Evolutionary conservation across 2,888 invertebrate species (phyloP).

Genomic region (Thera britannica): DNA sequence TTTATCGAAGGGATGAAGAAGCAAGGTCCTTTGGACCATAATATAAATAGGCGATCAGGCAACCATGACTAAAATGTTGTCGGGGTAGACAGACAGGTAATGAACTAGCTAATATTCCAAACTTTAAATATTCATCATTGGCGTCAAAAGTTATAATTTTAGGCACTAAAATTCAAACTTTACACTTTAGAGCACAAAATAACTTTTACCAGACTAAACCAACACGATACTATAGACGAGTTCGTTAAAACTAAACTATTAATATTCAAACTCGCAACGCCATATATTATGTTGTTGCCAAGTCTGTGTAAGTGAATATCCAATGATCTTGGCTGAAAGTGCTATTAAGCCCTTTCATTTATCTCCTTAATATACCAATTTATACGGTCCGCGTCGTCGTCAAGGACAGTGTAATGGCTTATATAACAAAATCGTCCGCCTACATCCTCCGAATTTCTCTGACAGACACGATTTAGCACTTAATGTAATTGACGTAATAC

Average conservation of each 20-base stretch:
- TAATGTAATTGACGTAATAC: constrained; percentile 60
- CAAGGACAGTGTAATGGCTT: constrained; percentile 47
- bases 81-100: background rate
- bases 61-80: constrained; percentile 1
- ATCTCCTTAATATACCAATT: constrained; percentile 46
- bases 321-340: constrained; percentile 37
- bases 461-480: constrained; percentile 71
- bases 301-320: constrained; percentile 32
- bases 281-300: constrained; percentile 16
- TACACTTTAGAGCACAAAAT: background rate
- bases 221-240: constrained; percentile 9
- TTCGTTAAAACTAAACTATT: constrained; percentile 22
- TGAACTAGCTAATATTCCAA: constrained; percentile 11
- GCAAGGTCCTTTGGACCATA: background rate
- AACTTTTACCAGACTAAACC: constrained; percentile 19
- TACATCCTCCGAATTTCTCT: constrained; percentile 54
- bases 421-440: constrained; percentile 53
- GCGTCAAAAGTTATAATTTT: constrained; percentile 9
- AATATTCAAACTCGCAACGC: constrained; percentile 18
- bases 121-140: constrained; percentile 17
- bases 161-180: constrained; percentile 23
- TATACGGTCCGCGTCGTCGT: constrained; percentile 45
- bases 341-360: constrained; percentile 41
- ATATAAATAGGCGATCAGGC: background rate
- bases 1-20: too few relatives aligned